Conservation (phyloP, 2,113 vertebrate genomes). For the Pelecanoides urinatrix region DNA sequence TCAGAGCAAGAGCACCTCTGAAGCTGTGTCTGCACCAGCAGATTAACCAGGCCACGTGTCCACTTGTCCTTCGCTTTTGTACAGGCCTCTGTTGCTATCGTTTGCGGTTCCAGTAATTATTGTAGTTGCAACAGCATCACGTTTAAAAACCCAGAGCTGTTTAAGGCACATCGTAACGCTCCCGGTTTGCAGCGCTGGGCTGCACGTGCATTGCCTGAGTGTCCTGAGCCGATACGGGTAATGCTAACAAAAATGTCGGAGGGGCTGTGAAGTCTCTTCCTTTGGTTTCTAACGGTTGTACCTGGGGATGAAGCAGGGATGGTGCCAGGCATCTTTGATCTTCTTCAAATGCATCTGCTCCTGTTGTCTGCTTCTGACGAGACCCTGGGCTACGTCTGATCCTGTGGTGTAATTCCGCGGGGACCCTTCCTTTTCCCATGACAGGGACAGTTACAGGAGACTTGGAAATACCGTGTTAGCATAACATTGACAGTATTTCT, state of each 20-base stretch:
- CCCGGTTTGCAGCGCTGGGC: not conserved
- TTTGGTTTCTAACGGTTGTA: not conserved
- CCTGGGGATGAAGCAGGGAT: not conserved
- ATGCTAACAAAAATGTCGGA: too few relatives aligned
- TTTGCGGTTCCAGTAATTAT: not conserved
- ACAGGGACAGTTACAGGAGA: not conserved
- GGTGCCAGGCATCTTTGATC: not conserved
- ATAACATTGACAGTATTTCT: not conserved
- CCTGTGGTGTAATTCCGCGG: not conserved
- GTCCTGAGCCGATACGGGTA: not conserved
- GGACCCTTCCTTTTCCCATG: not conserved
- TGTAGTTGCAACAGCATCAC: rapidly evolving
- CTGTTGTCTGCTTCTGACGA: not conserved
- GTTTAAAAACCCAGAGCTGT: not conserved
- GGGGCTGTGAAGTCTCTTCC: not conserved
- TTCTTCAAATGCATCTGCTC: not conserved
- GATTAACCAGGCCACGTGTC: not conserved
- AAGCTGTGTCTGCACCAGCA: too few relatives aligned
- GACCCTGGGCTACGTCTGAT: not conserved
- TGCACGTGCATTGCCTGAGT: rapidly evolving
- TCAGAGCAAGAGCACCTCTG: too few relatives aligned
- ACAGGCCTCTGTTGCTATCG: rapidly evolving
- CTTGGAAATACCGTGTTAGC: not conserved
- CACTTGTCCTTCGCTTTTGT: not conserved
- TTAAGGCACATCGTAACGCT: not conserved